Evolutionary conservation across 2,888 invertebrate genomes (phyloP).

Genomic region (Dicycla oo): DNA sequence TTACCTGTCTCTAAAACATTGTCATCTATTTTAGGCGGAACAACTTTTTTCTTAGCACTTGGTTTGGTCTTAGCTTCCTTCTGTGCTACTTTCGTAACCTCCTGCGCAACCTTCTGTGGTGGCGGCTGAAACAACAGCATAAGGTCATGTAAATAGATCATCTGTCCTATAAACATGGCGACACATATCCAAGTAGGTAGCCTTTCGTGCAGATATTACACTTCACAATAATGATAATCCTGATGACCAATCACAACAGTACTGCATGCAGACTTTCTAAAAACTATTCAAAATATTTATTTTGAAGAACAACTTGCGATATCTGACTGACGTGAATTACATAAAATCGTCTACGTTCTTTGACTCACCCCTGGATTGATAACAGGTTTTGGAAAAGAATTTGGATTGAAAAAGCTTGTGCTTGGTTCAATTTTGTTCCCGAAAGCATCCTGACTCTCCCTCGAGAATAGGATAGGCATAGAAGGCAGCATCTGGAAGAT

Average conservation of each 20-base stretch:
- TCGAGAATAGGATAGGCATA: constrained; percentile 87
- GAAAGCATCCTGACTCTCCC: constrained; percentile 88
- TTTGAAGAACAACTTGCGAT: constrained; percentile 29
- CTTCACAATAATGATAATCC: constrained; percentile 13
- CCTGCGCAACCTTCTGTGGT: constrained; percentile 67
- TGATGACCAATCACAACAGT: constrained; percentile 7
- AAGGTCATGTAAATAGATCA: constrained; percentile 68
- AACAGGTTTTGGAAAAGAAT: constrained; percentile 75
- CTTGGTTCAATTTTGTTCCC: constrained; percentile 86
- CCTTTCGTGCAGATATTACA: constrained; percentile 42
- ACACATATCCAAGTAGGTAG: constrained; percentile 57
- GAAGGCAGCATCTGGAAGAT: constrained; percentile 88
- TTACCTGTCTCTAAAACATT: constrained; percentile 84
- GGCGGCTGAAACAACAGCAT: constrained; percentile 75
- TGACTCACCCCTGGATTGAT: constrained; percentile 82
- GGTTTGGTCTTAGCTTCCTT: constrained; percentile 74
- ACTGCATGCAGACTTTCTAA: constrained; percentile 27
- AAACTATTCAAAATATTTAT: constrained; percentile 18
- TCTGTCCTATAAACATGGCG: constrained; percentile 74
- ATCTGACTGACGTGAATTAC: constrained; percentile 58
- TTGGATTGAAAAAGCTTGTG: constrained; percentile 83
- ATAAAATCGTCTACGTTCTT: constrained; percentile 63
- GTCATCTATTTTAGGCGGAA: constrained; percentile 76
- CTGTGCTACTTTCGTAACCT: constrained; percentile 66
- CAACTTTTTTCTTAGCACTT: constrained; percentile 77